Conservation (phyloP, 2,888 invertebrate species). For the Balanococcus diminutus region DNA sequence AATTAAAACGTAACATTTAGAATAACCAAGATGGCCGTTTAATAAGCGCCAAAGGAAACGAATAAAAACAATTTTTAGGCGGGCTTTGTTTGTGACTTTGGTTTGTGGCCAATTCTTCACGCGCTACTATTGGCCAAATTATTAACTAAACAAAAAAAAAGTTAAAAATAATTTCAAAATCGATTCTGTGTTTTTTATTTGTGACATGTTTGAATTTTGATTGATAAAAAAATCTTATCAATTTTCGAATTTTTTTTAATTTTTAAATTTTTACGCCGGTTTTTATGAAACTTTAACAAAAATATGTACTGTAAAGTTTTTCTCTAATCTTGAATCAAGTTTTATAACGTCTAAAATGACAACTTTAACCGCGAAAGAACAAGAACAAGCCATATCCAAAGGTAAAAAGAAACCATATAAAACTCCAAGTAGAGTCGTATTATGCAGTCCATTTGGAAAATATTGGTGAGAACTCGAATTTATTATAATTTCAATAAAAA, state of each 20-base stretch:
- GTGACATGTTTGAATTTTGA: neutral
- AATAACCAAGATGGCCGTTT: conserved; percentile 35
- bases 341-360: conserved; percentile 3
- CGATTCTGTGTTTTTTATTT: neutral
- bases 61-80: neutral
- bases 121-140: neutral
- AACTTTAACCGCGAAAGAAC: neutral
- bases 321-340: too few species aligned
- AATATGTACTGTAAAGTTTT: too few species aligned
- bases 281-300: too few species aligned
- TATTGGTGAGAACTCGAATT: conserved; percentile 7
- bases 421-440: neutral
- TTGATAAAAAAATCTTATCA: neutral
- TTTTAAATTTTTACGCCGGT: neutral
- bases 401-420: conserved; percentile 15
- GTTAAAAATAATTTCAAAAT: neutral
- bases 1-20: conserved; percentile 31
- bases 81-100: neutral
- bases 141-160: too few species aligned
- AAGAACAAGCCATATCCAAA: conserved; percentile 7
- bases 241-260: neutral
- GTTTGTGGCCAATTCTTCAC: neutral
- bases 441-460: conserved; percentile 34
- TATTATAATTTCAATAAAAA: neutral
- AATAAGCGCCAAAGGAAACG: conserved; percentile 36